Evolutionary conservation across 1,140 invertebrate species (phyloP).

Genomic region (Bombyx mori): DNA sequence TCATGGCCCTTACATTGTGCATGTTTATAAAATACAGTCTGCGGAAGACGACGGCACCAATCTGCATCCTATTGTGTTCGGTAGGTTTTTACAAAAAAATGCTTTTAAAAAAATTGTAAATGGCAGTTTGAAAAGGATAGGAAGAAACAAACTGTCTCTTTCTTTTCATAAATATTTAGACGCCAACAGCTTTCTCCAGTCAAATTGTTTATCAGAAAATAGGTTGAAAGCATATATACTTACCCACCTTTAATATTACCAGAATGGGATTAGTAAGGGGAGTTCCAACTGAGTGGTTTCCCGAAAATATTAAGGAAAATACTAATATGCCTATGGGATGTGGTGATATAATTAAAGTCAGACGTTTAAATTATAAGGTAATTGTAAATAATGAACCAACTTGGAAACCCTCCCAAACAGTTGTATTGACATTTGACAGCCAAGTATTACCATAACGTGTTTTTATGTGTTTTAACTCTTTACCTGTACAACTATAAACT

Average conservation of each 20-base stretch:
- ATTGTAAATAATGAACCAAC: background rate
- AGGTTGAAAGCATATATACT: background rate
- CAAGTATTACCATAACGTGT: no score
- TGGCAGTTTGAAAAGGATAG: background rate
- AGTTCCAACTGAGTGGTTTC: background rate
- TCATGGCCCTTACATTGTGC: background rate
- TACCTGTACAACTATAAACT: conserved; percentile 3
- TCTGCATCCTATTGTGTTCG: background rate
- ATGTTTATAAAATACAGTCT: background rate
- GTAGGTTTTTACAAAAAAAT: background rate
- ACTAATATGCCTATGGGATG: background rate
- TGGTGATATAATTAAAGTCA: background rate
- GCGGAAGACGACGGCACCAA: background rate
- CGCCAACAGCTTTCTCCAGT: background rate
- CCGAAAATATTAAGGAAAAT: background rate
- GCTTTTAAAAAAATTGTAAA: no score
- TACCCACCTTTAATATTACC: background rate
- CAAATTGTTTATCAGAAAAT: conserved; percentile 3
- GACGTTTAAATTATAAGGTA: background rate
- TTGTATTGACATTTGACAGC: no score
- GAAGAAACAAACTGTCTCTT: background rate
- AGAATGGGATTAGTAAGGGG: background rate
- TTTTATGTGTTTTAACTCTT: conserved; percentile 3
- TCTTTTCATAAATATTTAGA: background rate
- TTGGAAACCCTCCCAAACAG: no score